phyloP scores from a whole-genome alignment of 2,113 vertebrate genomes.

The Notiomystis cincta region DNA sequence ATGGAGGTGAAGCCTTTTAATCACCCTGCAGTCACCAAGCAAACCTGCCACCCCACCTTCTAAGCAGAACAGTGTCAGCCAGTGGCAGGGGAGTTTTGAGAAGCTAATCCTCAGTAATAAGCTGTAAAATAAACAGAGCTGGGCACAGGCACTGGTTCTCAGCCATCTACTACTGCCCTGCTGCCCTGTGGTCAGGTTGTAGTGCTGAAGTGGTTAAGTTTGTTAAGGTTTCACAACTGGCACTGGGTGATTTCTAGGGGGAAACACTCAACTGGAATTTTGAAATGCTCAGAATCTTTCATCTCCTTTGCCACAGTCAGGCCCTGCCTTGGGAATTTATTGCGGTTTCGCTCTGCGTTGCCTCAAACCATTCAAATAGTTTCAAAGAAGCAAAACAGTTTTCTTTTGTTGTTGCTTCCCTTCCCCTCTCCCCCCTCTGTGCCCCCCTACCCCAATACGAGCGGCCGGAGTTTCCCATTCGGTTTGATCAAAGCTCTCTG shows the following conservation, averaged over 20 bases:
- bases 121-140: slow-evolving; percentile 5
- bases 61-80: background rate
- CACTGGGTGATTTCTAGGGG: slow-evolving; percentile 68
- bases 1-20: background rate
- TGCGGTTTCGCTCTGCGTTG: slow-evolving; percentile 77
- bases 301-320: slow-evolving; percentile 71
- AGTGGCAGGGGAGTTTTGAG: fast-evolving
- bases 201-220: slow-evolving; percentile 73
- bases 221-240: slow-evolving; percentile 53
- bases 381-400: slow-evolving; percentile 76
- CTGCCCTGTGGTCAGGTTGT: background rate
- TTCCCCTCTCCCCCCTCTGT: slow-evolving; percentile 39
- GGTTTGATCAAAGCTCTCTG: slow-evolving; percentile 82
- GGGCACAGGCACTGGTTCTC: background rate
- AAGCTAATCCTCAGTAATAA: background rate
- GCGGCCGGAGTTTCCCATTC: slow-evolving; percentile 72
- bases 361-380: slow-evolving; percentile 77
- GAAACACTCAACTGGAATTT: slow-evolving; percentile 68
- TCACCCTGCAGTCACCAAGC: background rate
- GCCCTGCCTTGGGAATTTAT: slow-evolving; percentile 69
- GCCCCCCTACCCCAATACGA: slow-evolving; percentile 50
- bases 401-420: slow-evolving; percentile 67
- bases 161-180: background rate
- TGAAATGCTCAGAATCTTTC: slow-evolving; percentile 75
- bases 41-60: background rate